Evolutionary conservation across 2,888 invertebrate species (phyloP), one percentile per base, ranked within the genome.

Genomic region (Agrochola lota): DNA sequence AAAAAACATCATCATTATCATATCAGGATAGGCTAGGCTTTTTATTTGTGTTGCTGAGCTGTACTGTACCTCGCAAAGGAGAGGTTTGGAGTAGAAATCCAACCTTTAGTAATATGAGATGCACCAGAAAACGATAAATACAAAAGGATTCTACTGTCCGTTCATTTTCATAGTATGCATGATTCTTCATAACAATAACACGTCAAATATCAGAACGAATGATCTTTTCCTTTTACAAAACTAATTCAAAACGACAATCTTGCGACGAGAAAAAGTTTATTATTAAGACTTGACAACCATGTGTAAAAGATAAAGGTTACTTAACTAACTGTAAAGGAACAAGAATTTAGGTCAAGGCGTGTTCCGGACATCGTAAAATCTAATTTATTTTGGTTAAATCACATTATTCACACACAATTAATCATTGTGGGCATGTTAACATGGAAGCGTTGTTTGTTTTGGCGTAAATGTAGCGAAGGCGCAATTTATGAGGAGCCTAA

Each of bases 311-410:
- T 23, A 9, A 78, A 78, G 55, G 55, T 80, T 66, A 60, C 35
- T 35, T 9, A 30, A 35, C 23, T 9, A 30, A 35, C 23, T 23
- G 17, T 26, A 59, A 59, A 70, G 30, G 62, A 60, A 64, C 17
- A 62, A 40, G 62, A 77, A 86, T 86, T 84, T 81, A 40, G 84
- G 86, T 81, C 84, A 85, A 67, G 70, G 84, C 63, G 17, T 64
- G 52, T 64, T 76, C 67, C 62, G 71, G 81, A 62, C 71, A 78
- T 78, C 74, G 23, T 76, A 52, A 70, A 74, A 78, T 64, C 71
- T 78, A 84, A 85, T 86, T 86, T 81, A 68, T 75, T 78, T 81
- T 57, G 63, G 71, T 75, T 71, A 81, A 78, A 76, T 57, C 63
- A 63, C 66, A 76, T 86, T 72, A 80, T 74, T 72, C 78, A 26